phyloP scores from a whole-genome alignment of 1,140 invertebrate species.

The Tribolium castaneum region DNA sequence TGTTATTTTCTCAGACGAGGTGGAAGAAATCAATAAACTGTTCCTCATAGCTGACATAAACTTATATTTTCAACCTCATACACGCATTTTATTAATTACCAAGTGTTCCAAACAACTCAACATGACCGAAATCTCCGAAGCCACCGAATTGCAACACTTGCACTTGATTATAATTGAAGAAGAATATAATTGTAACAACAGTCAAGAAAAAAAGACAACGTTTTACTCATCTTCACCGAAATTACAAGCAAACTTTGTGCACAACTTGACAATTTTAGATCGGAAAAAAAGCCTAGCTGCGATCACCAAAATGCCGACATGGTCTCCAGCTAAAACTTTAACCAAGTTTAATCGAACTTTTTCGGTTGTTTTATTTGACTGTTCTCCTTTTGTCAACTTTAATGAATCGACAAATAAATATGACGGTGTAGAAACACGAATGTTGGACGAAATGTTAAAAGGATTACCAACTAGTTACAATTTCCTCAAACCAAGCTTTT shows the following conservation, averaged over 20 bases:
- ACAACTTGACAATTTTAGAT: no score
- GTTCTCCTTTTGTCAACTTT: not conserved
- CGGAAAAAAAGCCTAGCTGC: not conserved
- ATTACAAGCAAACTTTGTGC: not conserved
- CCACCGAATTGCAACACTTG: not conserved
- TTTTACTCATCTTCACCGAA: not conserved
- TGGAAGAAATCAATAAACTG: not conserved
- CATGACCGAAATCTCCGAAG: not conserved
- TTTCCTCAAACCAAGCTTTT: not conserved
- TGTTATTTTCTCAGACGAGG: no score
- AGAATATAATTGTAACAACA: not conserved
- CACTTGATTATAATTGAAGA: not conserved
- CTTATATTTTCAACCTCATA: not conserved
- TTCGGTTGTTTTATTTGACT: slow-evolving; percentile 10
- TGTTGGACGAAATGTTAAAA: slow-evolving; percentile 8
- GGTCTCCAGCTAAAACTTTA: not conserved
- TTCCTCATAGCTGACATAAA: not conserved
- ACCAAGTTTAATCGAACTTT: not conserved
- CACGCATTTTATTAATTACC: not conserved
- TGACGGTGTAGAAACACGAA: not conserved
- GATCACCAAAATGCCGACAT: not conserved
- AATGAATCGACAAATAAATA: not conserved
- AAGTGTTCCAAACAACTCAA: not conserved
- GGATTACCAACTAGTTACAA: not conserved
- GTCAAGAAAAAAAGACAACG: not conserved